Base-by-base conservation (phyloP, 2,888 invertebrate species). In the Cantharis flavilabris region DNA sequence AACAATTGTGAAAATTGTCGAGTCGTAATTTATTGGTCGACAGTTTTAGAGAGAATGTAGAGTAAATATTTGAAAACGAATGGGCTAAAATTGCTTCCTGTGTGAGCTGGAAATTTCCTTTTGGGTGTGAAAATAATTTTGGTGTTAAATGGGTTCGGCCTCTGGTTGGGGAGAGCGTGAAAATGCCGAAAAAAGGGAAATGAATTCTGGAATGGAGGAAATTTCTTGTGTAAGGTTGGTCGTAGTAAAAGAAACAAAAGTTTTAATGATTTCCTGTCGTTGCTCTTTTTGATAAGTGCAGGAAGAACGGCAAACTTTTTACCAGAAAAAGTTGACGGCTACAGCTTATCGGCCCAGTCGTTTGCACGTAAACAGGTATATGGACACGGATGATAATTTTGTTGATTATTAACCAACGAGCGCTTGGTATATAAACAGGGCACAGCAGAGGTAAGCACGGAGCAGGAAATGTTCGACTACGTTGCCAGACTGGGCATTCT, bases 381-480 rank as follows among this genome's bases (percentile, higher is more conserved):
- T 78, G 82, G 83, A 83, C 82, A 83, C 83, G 83, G 83, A 67
- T 75, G 80, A 81, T 83, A 83, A 82, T 82, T 83, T 82, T 78
- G 82, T 82, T 83, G 82, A 83, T 83, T 83, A 80, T 81, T 73
- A 74, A 70, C 70, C 79, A 70, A 78, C 75, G 62, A 74, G 79
- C 73, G 77, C 77, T 71, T 71, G 70, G 72, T 49, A 71, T 76
- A 76, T 78, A 79, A 80, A 80, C 79, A 67, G 74, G 76, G 78
- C 79, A 72, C 64, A 75, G 76, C 63, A 71, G 64, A 63, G 78
- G 62, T 70, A 33, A 76, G 74, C 74, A 78, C 81, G 82, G 80
- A 82, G 81, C 83, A 83, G 81, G 82, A 82, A 83, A 82, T 74
- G 74, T 71, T 71, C 62, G 13, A 79, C 82, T 73, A 62, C 78